These are phyloP conservation scores for Arenaria interpres DNA, from an alignment of 2,113 vertebrate genomes.

Conservation along the genomic window DNA sequence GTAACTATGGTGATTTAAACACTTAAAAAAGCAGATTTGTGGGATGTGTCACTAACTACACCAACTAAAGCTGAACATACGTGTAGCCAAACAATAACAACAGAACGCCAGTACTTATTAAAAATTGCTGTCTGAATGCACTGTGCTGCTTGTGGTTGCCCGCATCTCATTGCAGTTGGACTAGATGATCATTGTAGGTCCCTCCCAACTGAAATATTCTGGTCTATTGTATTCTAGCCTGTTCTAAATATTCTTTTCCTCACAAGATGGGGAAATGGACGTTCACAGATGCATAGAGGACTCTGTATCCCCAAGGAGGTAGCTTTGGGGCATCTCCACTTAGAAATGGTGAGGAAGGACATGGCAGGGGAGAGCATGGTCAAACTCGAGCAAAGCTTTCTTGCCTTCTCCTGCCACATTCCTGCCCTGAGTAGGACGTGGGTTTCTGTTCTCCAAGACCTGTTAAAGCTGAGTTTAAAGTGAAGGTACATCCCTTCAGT, in stretches of 20 bases:
- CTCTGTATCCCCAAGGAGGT: neutral
- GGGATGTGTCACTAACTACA: neutral
- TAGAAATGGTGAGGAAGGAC: neutral
- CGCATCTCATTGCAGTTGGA: neutral
- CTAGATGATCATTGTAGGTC: neutral
- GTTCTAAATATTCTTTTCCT: neutral
- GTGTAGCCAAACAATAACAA: neutral
- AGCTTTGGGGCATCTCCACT: neutral
- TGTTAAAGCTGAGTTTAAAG: neutral
- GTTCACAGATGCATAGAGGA: neutral
- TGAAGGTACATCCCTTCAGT: accelerated
- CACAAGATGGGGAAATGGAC: neutral
- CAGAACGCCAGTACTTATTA: neutral
- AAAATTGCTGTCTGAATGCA: neutral
- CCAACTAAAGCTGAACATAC: accelerated
- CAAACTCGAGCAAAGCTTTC: neutral
- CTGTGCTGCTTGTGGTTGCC: neutral
- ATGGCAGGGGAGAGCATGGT: neutral
- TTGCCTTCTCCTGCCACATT: neutral
- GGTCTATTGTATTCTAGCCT: neutral
- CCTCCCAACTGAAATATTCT: neutral
- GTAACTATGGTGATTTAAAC: neutral
- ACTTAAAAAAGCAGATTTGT: neutral
- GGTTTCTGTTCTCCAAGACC: neutral
- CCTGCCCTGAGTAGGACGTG: neutral